phyloP scores from a whole-genome alignment of 2,888 invertebrate species.

The Pachycephus smyrnensis region DNA sequence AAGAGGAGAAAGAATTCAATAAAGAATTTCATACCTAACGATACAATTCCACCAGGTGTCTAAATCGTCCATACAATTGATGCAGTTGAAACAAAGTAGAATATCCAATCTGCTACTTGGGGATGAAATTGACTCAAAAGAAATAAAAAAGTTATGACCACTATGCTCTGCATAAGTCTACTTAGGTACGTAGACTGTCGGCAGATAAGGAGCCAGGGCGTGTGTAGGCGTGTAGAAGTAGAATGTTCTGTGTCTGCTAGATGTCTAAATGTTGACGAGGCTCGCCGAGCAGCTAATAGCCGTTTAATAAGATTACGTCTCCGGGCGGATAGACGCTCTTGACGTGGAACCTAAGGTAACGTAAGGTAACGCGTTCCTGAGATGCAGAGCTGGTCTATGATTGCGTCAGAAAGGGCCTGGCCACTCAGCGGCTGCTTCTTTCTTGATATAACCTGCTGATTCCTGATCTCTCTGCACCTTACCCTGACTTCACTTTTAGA shows the following conservation, averaged over 20 bases:
- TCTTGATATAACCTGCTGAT: neutral
- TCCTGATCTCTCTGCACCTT: neutral
- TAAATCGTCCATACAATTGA: neutral
- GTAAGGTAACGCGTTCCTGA: constrained; percentile 49
- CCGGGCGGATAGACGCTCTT: constrained; percentile 52
- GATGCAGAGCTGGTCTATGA: constrained; percentile 10
- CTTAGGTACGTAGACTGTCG: neutral
- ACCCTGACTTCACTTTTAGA: neutral
- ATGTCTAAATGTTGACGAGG: constrained; percentile 66
- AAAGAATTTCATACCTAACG: neutral
- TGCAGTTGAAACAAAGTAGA: neutral
- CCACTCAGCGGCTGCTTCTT: constrained; percentile 8
- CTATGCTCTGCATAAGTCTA: neutral
- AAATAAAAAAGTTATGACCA: neutral
- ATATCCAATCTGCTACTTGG: neutral
- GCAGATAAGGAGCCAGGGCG: constrained; percentile 12
- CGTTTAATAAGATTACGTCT: constrained; percentile 66
- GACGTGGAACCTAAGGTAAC: constrained; percentile 46
- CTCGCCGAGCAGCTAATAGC: constrained; percentile 63
- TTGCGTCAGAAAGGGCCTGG: neutral
- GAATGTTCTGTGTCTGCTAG: constrained; percentile 64
- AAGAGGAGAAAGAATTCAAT: neutral
- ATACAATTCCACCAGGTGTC: neutral
- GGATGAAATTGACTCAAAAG: neutral
- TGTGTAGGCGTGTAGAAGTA: constrained; percentile 54